Base-by-base conservation (phyloP, 2,797 vertebrate genomes). In the Helicolenus hilgendorfi region DNA sequence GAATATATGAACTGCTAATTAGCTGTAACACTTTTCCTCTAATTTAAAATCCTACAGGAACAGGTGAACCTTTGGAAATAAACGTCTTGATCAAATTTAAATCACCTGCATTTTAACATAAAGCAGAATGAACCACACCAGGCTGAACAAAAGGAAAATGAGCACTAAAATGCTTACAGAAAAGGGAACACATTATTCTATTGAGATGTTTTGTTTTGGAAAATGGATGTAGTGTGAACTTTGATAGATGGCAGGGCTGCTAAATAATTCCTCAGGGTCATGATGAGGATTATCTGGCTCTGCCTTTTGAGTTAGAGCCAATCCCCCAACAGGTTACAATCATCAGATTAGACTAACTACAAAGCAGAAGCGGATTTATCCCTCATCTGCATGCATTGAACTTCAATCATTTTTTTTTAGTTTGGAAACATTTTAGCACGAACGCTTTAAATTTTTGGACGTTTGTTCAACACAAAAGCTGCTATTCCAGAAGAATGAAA, bases 401-500 rank as follows among this genome's bases (percentile, higher is more conserved):
- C 7, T 76, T 29, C 0, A 62, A 68, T 53, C 3, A 15, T n/a
- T 49, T 68, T 58, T 41, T 15, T 41, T 15, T 41, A 4, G 11
- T 56, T 60, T 22, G 1, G 26, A 60, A 60, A 10, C 9, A 8
- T 68, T 77, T 72, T 64, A 11, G 26, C 1, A 33, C 36, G 7
- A 68, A 4, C 1, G 3, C 15, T 78, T 67, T 3, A 36, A 0
- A 24, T 74, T 59, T 77, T 71, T 41, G 8, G 24, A 60, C 1
- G 1, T 36, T 75, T 3, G 11, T 41, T 79, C 4, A 71, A 91
- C 92, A 96, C 91, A 97, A 85, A 96, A 93, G 89, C 93, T 93
- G 94, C 96, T 94, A 55, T 92, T 94, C 79, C 84, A 92, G 27
- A 38, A 41, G 56, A 94, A 79, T 27, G 3, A 56, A 92, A 93